A percentile compares a stretch with the other conserved stretches of the same genome.
phyloP scores from a whole-genome alignment of 2,888 invertebrate species.

The Ophion costatus region DNA sequence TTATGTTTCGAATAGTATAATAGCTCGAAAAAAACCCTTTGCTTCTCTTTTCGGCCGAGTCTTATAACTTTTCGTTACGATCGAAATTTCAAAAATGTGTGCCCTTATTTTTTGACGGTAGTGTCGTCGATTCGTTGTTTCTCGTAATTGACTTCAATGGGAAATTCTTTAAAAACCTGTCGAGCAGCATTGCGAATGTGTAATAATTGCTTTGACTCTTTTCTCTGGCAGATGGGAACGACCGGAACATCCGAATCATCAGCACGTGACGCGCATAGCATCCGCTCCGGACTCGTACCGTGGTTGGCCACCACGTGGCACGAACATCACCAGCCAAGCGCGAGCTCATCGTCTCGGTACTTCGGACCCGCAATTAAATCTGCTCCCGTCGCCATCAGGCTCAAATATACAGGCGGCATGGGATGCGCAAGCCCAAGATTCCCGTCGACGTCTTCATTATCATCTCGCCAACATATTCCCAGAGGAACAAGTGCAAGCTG shows the following conservation, averaged over 20 bases:
- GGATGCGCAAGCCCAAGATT: constrained; percentile 85
- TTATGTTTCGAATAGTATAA: no score
- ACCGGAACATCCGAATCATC: constrained; percentile 78
- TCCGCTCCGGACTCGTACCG: constrained; percentile 89
- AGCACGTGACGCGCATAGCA: constrained; percentile 89
- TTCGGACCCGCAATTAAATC: constrained; percentile 88
- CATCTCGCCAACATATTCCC: constrained; percentile 97
- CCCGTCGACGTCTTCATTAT: constrained; percentile 91
- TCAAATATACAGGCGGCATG: constrained; percentile 82
- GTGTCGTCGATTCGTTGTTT: no score
- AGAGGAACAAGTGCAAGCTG: constrained; percentile 94
- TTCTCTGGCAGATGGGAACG: constrained; percentile 77
- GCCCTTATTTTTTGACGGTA: no score
- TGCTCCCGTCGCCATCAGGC: constrained; percentile 83
- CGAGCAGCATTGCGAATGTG: background rate
- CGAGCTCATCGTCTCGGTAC: constrained; percentile 81
- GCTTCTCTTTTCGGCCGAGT: no score
- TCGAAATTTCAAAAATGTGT: no score
- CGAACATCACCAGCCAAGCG: constrained; percentile 77
- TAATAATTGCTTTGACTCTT: background rate
- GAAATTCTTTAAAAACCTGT: background rate
- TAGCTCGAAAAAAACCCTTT: no score
- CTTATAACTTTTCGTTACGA: no score
- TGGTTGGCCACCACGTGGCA: constrained; percentile 83
- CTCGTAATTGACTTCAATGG: no score